Percentiles rank a stretch among this genome's conserved stretches.
Evolutionary conservation across 2,797 vertebrate species (phyloP).

Genomic region (Melanogrammus aeglefinus): DNA sequence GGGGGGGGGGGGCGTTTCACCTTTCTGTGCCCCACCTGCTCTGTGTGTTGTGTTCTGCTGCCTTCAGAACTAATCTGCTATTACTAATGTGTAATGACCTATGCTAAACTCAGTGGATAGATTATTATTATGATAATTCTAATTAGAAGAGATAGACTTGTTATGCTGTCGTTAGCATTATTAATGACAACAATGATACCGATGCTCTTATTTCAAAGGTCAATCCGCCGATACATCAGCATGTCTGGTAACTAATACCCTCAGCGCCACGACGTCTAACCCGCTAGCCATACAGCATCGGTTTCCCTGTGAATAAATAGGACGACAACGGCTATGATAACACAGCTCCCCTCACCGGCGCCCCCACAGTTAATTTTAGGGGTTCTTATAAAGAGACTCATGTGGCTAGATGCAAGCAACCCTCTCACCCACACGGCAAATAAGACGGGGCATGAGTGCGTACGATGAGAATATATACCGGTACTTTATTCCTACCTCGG

Average conservation of each 20-base stretch:
- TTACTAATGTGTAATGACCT: not conserved
- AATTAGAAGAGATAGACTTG: not conserved
- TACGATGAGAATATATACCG: not conserved
- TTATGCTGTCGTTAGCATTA: not conserved
- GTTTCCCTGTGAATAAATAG: not conserved
- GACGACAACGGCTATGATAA: not conserved
- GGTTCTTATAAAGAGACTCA: not conserved
- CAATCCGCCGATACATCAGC: not conserved
- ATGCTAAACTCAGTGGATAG: not conserved
- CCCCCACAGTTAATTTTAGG: not conserved
- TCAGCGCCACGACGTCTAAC: not conserved
- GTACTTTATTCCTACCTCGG: not conserved
- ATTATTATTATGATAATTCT: not conserved
- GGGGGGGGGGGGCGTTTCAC: not conserved
- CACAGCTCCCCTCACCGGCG: no score
- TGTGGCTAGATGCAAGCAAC: not conserved
- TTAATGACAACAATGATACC: not conserved
- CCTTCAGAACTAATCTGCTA: not conserved
- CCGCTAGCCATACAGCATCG: not conserved
- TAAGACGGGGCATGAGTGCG: not conserved
- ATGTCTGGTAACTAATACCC: not conserved
- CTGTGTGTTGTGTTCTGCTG: not conserved
- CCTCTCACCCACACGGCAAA: not conserved
- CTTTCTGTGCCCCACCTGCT: not conserved
- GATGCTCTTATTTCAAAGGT: not conserved